phyloP scores from a whole-genome alignment of 2,888 invertebrate species.

The Vesta saturnalis region DNA sequence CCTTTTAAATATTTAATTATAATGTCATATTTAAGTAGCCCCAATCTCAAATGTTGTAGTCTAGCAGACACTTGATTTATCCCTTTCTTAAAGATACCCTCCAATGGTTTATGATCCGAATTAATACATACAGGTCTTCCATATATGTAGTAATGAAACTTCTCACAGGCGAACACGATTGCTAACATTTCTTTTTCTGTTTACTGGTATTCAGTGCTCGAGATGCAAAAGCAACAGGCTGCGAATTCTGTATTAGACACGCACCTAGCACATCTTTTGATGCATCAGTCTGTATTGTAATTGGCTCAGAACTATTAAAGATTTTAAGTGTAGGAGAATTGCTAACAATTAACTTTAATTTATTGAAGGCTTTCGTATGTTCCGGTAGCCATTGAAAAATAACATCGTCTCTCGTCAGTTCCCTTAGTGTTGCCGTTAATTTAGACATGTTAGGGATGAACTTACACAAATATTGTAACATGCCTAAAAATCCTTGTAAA shows the following conservation, averaged over 20 bases:
- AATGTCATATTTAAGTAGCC: neutral
- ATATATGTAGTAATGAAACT: constrained; percentile 52
- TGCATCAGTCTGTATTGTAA: constrained; percentile 17
- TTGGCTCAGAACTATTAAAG: neutral
- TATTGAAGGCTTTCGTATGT: neutral
- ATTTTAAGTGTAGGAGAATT: neutral
- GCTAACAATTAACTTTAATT: neutral
- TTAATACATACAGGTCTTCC: constrained; percentile 27
- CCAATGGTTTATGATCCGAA: constrained; percentile 41
- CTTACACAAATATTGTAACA: constrained; percentile 38
- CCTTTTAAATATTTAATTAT: neutral
- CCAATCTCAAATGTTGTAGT: neutral
- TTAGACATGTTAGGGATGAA: constrained; percentile 37
- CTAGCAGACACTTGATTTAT: neutral
- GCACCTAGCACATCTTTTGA: constrained; percentile 44
- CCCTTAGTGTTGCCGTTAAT: constrained; percentile 31
- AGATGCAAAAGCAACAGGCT: constrained; percentile 52
- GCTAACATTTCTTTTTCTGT: constrained; percentile 52
- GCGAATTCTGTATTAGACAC: constrained; percentile 50
- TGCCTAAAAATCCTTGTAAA: constrained; percentile 37
- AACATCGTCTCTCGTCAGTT: neutral
- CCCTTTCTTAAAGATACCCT: neutral
- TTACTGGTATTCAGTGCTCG: constrained; percentile 45
- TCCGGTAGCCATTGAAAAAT: neutral
- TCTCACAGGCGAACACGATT: constrained; percentile 49